A percentile compares a stretch with the other conserved stretches of the same genome.
phyloP scores from a whole-genome alignment of 2,797 vertebrate species.

The Molossus alvarezi region DNA sequence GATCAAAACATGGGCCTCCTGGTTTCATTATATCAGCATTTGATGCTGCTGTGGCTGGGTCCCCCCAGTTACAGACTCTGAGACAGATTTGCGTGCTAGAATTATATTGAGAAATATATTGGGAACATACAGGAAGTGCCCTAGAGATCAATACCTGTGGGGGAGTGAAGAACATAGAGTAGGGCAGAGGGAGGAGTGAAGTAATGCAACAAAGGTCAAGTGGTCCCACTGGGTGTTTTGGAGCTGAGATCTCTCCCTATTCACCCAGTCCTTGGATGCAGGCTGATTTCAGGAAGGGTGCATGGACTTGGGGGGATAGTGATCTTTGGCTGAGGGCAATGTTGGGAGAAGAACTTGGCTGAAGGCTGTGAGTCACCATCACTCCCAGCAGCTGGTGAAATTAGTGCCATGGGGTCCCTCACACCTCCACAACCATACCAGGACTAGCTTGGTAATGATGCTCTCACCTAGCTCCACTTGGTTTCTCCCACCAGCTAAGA shows the following conservation, averaged over 20 bases:
- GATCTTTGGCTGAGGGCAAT: neutral
- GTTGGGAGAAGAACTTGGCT: neutral
- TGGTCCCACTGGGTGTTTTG: too few relatives aligned
- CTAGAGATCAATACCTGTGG: neutral
- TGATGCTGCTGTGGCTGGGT: neutral
- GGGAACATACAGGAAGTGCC: neutral
- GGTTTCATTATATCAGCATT: neutral
- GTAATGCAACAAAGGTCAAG: neutral
- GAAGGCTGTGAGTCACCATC: neutral
- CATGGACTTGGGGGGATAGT: neutral
- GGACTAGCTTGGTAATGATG: too few relatives aligned
- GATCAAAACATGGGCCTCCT: neutral
- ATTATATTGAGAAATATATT: neutral
- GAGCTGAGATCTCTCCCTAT: too few relatives aligned
- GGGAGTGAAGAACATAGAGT: neutral
- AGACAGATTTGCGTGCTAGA: neutral
- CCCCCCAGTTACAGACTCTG: neutral
- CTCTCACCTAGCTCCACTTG: neutral
- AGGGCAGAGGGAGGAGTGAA: neutral
- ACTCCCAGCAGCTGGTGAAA: neutral
- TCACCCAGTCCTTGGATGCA: neutral
- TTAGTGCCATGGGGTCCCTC: accelerated
- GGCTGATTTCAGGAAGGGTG: neutral
- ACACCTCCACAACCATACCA: neutral
- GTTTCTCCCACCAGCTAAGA: neutral